A percentile compares a stretch with the other conserved stretches of the same genome.
Conservation (phyloP, 2,888 invertebrate genomes). For the Andrena haemorrhoa region DNA sequence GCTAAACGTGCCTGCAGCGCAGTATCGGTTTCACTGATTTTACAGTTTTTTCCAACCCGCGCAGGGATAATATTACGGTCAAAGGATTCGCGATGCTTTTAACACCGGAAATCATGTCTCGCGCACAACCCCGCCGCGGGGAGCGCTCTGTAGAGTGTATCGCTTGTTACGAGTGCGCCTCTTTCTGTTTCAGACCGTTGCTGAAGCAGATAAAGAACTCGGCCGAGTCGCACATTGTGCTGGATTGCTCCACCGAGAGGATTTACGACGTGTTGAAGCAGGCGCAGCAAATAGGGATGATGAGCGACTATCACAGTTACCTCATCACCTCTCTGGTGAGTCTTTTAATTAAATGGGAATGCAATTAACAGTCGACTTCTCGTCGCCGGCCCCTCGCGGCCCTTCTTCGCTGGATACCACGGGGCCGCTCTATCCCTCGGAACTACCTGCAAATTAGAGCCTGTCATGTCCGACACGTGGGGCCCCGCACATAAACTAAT, state of each 20-base stretch:
- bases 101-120: constrained; percentile 13
- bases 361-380: constrained; percentile 56
- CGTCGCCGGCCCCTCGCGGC: neutral
- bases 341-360: constrained; percentile 65
- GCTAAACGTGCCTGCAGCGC: too few species aligned
- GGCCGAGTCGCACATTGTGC: constrained; percentile 95
- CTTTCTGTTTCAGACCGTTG: constrained; percentile 88
- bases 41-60: neutral
- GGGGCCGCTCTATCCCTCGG: neutral
- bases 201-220: constrained; percentile 97
- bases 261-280: constrained; percentile 95
- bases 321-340: constrained; percentile 95
- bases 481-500: constrained; percentile 49
- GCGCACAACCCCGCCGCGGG: neutral
- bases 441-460: constrained; percentile 41
- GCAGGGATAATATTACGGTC: neutral
- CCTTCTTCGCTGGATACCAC: neutral
- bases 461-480: constrained; percentile 21
- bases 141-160: neutral
- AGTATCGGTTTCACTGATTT: too few species aligned
- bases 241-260: constrained; percentile 95
- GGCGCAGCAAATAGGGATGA: constrained; percentile 98
- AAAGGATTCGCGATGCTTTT: neutral
- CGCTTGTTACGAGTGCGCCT: neutral
- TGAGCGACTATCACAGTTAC: constrained; percentile 98